Evolutionary conservation across 2,113 vertebrate species (phyloP).

Genomic region (Burhinus bistriatus): DNA sequence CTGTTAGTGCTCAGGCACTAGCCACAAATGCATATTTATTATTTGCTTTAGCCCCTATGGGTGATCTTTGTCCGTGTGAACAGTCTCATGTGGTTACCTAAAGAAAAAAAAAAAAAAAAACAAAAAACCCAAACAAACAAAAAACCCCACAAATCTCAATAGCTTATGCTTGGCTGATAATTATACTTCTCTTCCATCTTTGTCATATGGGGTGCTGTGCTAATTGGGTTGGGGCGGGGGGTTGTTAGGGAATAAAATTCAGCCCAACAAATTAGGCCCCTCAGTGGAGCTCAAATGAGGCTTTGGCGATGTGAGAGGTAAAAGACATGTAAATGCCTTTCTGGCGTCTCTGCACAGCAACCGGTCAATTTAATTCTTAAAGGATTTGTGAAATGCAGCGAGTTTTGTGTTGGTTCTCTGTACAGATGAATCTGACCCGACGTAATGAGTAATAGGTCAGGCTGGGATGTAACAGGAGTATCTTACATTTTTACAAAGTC

Average conservation of each 20-base stretch:
- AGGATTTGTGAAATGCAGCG: background rate
- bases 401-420: background rate
- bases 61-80: background rate
- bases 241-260: background rate
- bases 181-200: background rate
- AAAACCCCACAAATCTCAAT: background rate
- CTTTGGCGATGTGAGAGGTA: background rate
- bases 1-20: background rate
- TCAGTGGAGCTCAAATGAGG: background rate
- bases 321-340: background rate
- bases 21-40: background rate
- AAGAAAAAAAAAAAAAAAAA: background rate
- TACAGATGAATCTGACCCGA: background rate
- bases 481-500: background rate
- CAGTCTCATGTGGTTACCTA: background rate
- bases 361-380: background rate
- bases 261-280: background rate
- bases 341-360: constrained; percentile 7
- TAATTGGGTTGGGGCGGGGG: background rate
- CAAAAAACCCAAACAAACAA: background rate
- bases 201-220: background rate
- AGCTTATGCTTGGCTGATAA: background rate
- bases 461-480: background rate
- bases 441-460: background rate
- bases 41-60: background rate